Evolutionary conservation across 2,797 vertebrate genomes (phyloP).

Genomic region (Phataginus tetradactyla): DNA sequence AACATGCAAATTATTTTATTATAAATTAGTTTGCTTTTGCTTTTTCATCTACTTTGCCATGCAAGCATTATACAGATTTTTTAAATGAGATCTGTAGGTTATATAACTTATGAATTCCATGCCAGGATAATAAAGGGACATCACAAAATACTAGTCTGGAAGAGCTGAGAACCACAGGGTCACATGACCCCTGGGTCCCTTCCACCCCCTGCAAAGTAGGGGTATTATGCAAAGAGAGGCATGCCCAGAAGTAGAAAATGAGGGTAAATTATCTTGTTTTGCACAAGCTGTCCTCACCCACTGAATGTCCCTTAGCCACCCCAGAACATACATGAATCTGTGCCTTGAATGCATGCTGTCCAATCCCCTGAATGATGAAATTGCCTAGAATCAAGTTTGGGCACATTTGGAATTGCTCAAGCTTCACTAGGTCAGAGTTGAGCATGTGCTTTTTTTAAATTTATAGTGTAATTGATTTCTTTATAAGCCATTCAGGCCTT

Average conservation of each 20-base stretch:
- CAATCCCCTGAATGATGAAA: constrained; percentile 49
- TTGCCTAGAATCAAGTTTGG: constrained; percentile 56
- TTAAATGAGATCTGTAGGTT: constrained; percentile 71
- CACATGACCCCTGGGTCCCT: background rate
- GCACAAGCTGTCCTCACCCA: background rate
- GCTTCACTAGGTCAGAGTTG: constrained; percentile 63
- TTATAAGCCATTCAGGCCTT: constrained; percentile 87
- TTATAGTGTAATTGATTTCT: constrained; percentile 87
- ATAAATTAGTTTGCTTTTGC: constrained; percentile 74
- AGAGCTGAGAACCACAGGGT: background rate
- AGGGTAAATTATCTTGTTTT: constrained; percentile 64
- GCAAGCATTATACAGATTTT: constrained; percentile 57
- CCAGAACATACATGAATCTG: background rate
- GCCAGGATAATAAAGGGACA: constrained; percentile 71
- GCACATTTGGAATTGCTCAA: constrained; percentile 59
- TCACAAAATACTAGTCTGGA: constrained; percentile 68
- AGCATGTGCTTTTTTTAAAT: constrained; percentile 79
- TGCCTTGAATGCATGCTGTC: background rate
- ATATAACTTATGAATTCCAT: constrained; percentile 72
- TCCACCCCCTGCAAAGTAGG: background rate
- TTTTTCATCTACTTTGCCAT: constrained; percentile 74
- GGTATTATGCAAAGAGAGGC: constrained; percentile 3
- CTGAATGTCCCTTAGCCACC: background rate
- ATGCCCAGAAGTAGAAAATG: background rate
- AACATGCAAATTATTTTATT: constrained; percentile 65